Conservation (phyloP, 2,888 invertebrate species). For the Nasonovia ribisnigri region DNA sequence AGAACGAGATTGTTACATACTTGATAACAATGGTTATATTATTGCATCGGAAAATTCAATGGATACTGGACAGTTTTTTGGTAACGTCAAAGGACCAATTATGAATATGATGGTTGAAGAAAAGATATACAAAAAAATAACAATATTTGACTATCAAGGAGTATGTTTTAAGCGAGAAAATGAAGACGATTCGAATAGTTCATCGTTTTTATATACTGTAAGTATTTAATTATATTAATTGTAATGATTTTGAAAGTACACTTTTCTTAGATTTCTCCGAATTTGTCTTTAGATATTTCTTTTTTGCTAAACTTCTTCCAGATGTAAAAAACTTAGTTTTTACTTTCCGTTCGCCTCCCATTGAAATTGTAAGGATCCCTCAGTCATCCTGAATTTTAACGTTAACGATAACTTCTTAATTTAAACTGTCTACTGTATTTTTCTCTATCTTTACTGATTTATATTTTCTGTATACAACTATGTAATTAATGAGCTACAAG, state of each 20-base stretch:
- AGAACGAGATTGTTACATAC: constrained; percentile 89
- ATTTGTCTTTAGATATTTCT: neutral
- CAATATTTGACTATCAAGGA: constrained; percentile 89
- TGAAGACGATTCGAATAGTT: constrained; percentile 75
- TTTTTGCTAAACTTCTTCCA: neutral
- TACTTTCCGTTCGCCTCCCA: neutral
- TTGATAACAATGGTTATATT: constrained; percentile 95
- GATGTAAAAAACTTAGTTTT: neutral
- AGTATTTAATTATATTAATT: constrained; percentile 66
- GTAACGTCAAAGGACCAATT: constrained; percentile 77
- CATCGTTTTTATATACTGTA: constrained; percentile 70
- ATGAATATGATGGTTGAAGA: constrained; percentile 82
- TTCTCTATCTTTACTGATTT: neutral
- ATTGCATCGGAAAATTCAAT: constrained; percentile 80
- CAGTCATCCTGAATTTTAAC: neutral
- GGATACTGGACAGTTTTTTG: constrained; percentile 89
- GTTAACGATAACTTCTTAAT: neutral
- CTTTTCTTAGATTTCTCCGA: neutral
- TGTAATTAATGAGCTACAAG: neutral
- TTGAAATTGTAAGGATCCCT: neutral
- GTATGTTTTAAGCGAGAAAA: constrained; percentile 78
- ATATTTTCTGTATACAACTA: neutral
- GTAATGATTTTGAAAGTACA: neutral
- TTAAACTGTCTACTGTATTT: neutral
- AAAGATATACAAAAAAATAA: constrained; percentile 81